Evolutionary conservation across 2,113 vertebrate species (phyloP).

Genomic region (Pseudolaguvia tuberculata): DNA sequence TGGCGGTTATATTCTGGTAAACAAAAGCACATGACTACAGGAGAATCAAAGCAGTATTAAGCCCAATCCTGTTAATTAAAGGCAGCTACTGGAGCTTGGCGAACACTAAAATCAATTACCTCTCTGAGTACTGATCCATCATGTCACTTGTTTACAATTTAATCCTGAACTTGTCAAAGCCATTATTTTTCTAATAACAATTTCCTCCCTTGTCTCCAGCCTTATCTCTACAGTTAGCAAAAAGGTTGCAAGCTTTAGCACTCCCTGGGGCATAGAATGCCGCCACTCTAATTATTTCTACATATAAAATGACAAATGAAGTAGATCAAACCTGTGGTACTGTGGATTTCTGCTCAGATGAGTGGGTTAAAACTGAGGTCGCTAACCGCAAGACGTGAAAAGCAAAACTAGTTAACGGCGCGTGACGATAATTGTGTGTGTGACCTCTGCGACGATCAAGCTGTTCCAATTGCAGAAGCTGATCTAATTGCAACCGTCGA

Average conservation of each 20-base stretch:
- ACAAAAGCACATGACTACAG: conserved; percentile 26
- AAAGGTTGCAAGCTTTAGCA: conserved; percentile 69
- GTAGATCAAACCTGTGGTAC: conserved; percentile 65
- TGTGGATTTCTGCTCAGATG: conserved; percentile 45
- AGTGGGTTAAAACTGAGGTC: conserved; percentile 33
- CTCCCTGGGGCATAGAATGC: conserved; percentile 59
- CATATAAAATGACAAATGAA: conserved; percentile 64
- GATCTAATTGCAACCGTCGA: conserved; percentile 29
- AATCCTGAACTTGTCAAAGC: conserved; percentile 51
- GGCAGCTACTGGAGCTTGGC: conserved; percentile 56
- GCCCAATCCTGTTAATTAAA: conserved; percentile 45
- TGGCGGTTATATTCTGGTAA: conserved; percentile 13
- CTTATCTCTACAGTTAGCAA: conserved; percentile 60
- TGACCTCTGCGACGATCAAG: conserved; percentile 32
- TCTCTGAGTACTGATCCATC: conserved; percentile 52
- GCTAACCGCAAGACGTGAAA: conserved; percentile 9
- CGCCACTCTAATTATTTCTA: conserved; percentile 64
- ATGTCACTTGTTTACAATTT: conserved; percentile 55
- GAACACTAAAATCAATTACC: conserved; percentile 67
- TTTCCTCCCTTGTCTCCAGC: conserved; percentile 55
- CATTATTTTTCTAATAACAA: conserved; percentile 52
- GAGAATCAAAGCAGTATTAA: conserved; percentile 33
- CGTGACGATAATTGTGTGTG: conserved; percentile 33
- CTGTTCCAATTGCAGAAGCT: conserved; percentile 26
- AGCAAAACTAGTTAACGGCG: conserved; percentile 38